Base-by-base conservation (phyloP, 2,797 vertebrate genomes). In the Anniella stebbinsi region DNA sequence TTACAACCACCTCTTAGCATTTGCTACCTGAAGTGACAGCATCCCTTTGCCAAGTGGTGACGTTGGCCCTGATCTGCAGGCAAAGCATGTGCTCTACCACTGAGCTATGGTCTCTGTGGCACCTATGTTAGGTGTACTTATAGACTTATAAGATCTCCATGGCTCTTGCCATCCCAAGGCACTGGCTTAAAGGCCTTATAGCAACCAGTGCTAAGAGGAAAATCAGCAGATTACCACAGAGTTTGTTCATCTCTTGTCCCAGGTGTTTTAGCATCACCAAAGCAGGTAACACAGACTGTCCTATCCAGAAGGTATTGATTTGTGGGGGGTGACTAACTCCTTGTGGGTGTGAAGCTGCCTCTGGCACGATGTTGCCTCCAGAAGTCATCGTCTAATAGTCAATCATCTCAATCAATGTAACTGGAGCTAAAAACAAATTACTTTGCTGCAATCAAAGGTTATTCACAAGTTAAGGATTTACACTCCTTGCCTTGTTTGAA, bases 361-460 rank as follows among this genome's bases (percentile, higher is more conserved):
- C 86, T 88, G 8, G 92, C 90, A 91, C 77, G 3, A 0, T 87
- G 89, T n/a, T 69, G 60, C 5, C 66, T n/a, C 0, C 0, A 0
- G 0, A 2, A 57, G 84, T 66, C 87, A 89, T 78, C 57, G 30
- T 91, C 93, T 93, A 41, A 87, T 93, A 94, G 90, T 83, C 33
- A 36, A 30, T 85, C 41, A 11, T 0, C 77, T 10, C 11, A 84
- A 36, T 88, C 0, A 5, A 82, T 87, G 91, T 77, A 0, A 2
- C 75, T 80, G 51, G 4, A 80, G 91, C 88, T 78, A 84, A 76
- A 80, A 80, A 87, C 13, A 78, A 21, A 70, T 1, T 84, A 41
- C 2, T 6, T 75, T 25, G 80, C 77, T 60, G 83, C 30, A 88
- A 23, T 85, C 75, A 48, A 0, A 0, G 60, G 18, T 81, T 70